Evolutionary conservation across 2,888 invertebrate genomes (phyloP), one percentile per base, ranked within the genome.

Genomic region (Cyaniris semiargus): DNA sequence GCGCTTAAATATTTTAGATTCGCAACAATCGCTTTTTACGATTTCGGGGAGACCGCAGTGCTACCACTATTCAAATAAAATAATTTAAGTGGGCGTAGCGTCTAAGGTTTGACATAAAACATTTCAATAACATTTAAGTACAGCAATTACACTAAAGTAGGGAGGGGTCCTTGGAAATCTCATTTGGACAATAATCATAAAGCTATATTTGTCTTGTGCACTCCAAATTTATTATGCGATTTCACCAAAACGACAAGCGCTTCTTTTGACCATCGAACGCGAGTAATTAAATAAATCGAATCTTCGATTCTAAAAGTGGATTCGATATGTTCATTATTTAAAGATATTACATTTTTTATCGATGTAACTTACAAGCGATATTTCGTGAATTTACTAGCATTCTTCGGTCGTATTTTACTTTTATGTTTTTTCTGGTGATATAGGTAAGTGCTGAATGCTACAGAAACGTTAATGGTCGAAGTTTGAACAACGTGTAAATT

Each of bases 151-250:
- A 82, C 83, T 84, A 82, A 81, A 80, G 79, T 83, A 85, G 86
- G 83, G 70, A 84, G 84, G 82, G 87, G 87, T 88, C 86, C 85
- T 84, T 84, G 83, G 86, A 90, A 74, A 90, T 91, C 86, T 85
- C 87, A 87, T 90, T 86, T 83, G 79, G 83, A 83, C 83, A 82
- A 87, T 89, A 86, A 87, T 86, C 88, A 86, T 91, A 90, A 90
- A 90, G 87, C 83, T 88, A 86, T 89, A 90, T 90, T 89, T 86
- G 89, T 86, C 85, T 86, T 83, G 84, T 82, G 85, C 88, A 87
- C 86, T 87, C 82, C 82, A 89, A 90, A 91, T 91, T 88, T 87
- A 85, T 86, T 90, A 86, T 81, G 83, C 80, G 82, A 82, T 86
- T 86, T 78, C 78, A 86, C 34, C 38, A 34, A 56, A 71, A 76